Evolutionary conservation across 2,113 vertebrate species (phyloP).

Genomic region (Petrocephalus zakoni): DNA sequence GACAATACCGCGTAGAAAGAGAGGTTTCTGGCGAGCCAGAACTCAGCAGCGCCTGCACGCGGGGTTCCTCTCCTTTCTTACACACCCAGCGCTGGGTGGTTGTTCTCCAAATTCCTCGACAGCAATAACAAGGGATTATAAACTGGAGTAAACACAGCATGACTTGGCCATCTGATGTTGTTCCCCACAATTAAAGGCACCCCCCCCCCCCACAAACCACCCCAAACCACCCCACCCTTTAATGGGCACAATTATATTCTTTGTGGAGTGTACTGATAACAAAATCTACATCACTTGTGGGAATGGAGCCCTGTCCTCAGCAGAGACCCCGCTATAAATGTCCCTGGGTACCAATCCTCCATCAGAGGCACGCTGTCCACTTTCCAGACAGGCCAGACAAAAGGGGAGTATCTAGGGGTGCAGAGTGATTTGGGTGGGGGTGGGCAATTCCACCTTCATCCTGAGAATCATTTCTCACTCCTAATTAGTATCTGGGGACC

Average conservation of each 20-base stretch:
- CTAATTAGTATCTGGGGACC: conserved; percentile 39
- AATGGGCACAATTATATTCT: not conserved
- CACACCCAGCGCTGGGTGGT: not conserved
- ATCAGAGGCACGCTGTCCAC: not conserved
- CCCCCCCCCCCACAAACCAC: too few relatives aligned
- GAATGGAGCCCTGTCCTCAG: not conserved
- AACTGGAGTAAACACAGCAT: not conserved
- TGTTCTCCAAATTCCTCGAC: not conserved
- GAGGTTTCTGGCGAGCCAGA: not conserved
- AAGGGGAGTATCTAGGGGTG: not conserved
- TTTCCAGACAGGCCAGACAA: not conserved
- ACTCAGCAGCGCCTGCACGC: not conserved
- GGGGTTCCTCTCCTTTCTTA: too few relatives aligned
- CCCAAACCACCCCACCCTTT: not conserved
- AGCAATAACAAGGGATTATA: not conserved
- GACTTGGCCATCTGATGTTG: not conserved
- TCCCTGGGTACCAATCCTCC: not conserved
- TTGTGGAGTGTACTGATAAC: not conserved
- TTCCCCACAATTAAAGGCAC: not conserved
- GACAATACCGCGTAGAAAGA: not conserved
- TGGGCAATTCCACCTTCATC: conserved; percentile 37
- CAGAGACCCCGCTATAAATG: not conserved
- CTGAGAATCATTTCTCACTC: conserved; percentile 10
- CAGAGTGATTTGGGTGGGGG: conserved; percentile 30
- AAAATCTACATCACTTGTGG: not conserved